phyloP scores from a whole-genome alignment of 2,888 invertebrate genomes.

The Andrena fulva region DNA sequence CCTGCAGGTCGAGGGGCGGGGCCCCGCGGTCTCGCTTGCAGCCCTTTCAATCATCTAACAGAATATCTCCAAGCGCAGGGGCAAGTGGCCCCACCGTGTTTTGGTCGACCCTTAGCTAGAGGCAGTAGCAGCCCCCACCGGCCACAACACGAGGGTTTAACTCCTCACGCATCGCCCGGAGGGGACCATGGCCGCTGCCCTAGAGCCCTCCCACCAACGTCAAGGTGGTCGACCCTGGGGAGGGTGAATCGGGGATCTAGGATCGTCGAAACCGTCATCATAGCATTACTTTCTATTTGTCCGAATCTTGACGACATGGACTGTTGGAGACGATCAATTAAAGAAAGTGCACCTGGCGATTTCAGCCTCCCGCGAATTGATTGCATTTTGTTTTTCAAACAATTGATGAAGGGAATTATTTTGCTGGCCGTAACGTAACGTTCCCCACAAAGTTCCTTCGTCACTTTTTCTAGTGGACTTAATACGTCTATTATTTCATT shows the following conservation, averaged over 20 bases:
- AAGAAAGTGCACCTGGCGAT: conserved; percentile 9
- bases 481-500: conserved; percentile 56
- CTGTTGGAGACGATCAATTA: background rate
- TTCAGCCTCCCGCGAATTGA: background rate
- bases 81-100: too few species aligned
- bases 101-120: too few species aligned
- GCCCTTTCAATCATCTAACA: too few species aligned
- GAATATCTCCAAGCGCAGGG: too few species aligned
- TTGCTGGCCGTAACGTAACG: conserved; percentile 53
- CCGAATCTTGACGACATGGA: conserved; percentile 9
- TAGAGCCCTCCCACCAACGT: too few species aligned
- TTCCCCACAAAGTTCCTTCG: conserved; percentile 63
- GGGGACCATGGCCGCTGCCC: too few species aligned
- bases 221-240: too few species aligned
- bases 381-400: conserved; percentile 39
- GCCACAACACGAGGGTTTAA: too few species aligned
- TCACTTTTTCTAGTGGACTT: conserved; percentile 60
- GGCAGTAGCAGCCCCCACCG: too few species aligned
- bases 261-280: conserved; percentile 27
- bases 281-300: conserved; percentile 28
- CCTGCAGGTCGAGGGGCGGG: too few species aligned
- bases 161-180: too few species aligned
- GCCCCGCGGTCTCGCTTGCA: too few species aligned
- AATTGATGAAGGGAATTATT: conserved; percentile 54
- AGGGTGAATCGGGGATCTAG: conserved; percentile 28